Evolutionary conservation across 2,888 invertebrate species (phyloP), one percentile per base, ranked within the genome.

Genomic region (Mesopsocus fuscifrons): DNA sequence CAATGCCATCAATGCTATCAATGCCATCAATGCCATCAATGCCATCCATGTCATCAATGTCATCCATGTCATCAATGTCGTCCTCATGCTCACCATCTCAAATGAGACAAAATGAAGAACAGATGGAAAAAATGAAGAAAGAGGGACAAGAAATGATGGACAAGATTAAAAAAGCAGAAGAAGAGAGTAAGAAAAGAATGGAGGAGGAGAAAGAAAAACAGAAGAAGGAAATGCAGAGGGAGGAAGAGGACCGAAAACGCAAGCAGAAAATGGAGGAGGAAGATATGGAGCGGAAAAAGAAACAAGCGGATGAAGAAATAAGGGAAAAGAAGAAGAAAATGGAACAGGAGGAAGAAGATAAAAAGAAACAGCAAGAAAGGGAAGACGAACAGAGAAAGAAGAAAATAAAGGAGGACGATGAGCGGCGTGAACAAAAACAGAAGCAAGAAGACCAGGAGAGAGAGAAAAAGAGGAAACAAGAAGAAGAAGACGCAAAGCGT

Each of bases 161-260:
- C 15, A 34, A 42, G 17, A 34, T 26, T n/a, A 11, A 26, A 11
- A 26, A 26, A 26, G 26, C 26, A 26, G 26, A 26, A 26, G 8
- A 26, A 11, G 11, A 26, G 11, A 11, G 11, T 26, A 6, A 26
- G 26, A 11, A 26, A 26, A 11, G 11, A 26, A 11, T 26, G 26
- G 26, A 26, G 8, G 11, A 26, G 26, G 11, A 26, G 26, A 26
- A 11, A 26, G 11, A 26, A 11, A 11, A 26, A 26, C 26, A 26
- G 11, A 11, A 26, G 11, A 11, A 26, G 11, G 11, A 26, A 11
- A 54, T 56, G 42, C 41, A 43, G 44, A 8, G 11, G 26, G 8
- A 58, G 57, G 57, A 59, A 54, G 52, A 58, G 54, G 53, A 54
- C 48, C 41, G 42, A 47, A 49, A 51, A 51, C 53, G 54, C 55